phyloP scores from a whole-genome alignment of 2,797 vertebrate genomes.

The Microcaecilia unicolor region DNA sequence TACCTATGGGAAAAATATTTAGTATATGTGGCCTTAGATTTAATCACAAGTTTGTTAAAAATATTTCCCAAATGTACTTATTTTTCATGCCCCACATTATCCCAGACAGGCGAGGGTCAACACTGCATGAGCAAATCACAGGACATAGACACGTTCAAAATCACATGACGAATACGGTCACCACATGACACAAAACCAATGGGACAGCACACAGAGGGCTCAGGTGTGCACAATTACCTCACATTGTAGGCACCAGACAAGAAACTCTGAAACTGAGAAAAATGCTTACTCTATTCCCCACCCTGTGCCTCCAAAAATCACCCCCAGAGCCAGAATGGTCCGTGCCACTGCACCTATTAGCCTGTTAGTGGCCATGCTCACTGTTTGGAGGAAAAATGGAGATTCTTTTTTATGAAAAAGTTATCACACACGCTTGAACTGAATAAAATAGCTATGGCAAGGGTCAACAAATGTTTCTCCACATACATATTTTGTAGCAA shows the following conservation, averaged over 20 bases:
- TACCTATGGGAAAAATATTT: constrained; percentile 20
- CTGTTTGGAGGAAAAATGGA: constrained; percentile 91
- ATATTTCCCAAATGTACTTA: constrained; percentile 28
- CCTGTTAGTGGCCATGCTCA: constrained; percentile 97
- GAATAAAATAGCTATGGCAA: constrained; percentile 25
- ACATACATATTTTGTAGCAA: constrained; percentile 1
- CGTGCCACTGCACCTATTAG: constrained; percentile 98
- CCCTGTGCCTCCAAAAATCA: constrained; percentile 99
- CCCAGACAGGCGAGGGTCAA: constrained; percentile 94
- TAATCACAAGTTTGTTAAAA: constrained; percentile 11
- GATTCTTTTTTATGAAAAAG: constrained; percentile 53
- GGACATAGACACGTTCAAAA: constrained; percentile 75
- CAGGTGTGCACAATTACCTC: constrained; percentile 66
- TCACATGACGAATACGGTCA: constrained; percentile 75
- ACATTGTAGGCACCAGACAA: constrained; percentile 77
- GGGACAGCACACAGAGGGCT: constrained; percentile 68
- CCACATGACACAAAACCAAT: constrained; percentile 74
- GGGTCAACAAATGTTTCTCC: constrained; percentile 8
- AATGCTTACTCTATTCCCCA: constrained; percentile 99
- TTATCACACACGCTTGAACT: constrained; percentile 29
- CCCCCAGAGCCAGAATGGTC: constrained; percentile 98
- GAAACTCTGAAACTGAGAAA: constrained; percentile 67
- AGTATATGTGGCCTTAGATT: constrained; percentile 26
- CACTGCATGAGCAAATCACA: constrained; percentile 79
- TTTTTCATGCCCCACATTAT: constrained; percentile 84